phyloP scores from a whole-genome alignment of 2,888 invertebrate species.

The Cephus runcator region DNA sequence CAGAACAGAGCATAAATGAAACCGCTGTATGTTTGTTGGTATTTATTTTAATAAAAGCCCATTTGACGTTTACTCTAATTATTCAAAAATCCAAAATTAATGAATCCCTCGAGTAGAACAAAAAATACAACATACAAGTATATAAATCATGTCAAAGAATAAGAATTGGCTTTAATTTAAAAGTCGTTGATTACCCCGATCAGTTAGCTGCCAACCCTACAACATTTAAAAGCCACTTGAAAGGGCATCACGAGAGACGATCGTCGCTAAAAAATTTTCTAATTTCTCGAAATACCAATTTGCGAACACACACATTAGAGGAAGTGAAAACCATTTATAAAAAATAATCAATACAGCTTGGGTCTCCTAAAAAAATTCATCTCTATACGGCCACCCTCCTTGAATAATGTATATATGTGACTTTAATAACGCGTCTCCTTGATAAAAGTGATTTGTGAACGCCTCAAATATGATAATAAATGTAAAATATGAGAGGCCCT shows the following conservation, averaged over 20 bases:
- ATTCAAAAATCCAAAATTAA: not conserved
- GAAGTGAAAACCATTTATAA: not conserved
- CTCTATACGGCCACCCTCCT: not conserved
- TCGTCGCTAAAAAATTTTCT: not conserved
- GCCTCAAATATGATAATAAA: conserved; percentile 62
- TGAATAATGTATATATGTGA: conserved; percentile 14
- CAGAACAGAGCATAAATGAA: not conserved
- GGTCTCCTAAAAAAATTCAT: not conserved
- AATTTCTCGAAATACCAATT: not conserved
- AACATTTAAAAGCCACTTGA: not conserved
- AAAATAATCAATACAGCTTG: not conserved
- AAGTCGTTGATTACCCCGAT: not conserved
- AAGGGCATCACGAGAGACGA: not conserved
- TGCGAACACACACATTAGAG: not conserved
- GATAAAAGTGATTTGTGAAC: conserved; percentile 53
- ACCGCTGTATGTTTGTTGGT: conserved; percentile 6
- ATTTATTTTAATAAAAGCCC: conserved; percentile 15
- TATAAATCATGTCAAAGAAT: not conserved
- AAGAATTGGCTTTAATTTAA: not conserved
- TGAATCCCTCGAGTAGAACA: not conserved
- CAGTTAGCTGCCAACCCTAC: not conserved
- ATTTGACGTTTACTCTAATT: not conserved
- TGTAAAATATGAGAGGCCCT: conserved; percentile 54
- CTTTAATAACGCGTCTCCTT: conserved; percentile 35
- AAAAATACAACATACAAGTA: no score